Evolutionary conservation across 30 jellyfish, hydroid and myxozoan genomes (phyloP), one percentile per base, ranked within the genome.

Genomic region (Cassiopea andromeda): DNA sequence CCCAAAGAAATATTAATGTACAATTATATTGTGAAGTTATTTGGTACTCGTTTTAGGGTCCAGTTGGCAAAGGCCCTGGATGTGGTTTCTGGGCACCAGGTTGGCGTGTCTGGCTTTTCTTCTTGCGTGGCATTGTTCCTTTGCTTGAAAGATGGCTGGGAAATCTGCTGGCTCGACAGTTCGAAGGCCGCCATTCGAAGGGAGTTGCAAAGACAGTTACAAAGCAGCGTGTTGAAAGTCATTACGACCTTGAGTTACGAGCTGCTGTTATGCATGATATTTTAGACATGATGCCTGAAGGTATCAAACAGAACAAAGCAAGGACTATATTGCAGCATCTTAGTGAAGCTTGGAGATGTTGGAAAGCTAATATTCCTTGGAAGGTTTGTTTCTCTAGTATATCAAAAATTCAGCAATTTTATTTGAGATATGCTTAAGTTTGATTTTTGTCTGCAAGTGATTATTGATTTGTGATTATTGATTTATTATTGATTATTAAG

Each of bases 351-450:
- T 96, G 99, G 99, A 88, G 99, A 75, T 96, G 99, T 90, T 96
- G 99, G 99, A 96, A 96, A 82, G 99, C 99, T 14, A 96, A 96
- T 90, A 96, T 96, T 54, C 99, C 99, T 0, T 96, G 99, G 99
- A 96, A 96, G 98, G 99, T 96, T 15, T 1, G 87, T 49, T 12
- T 27, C 16, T 18, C 17, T 60, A 2, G 0, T 70, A 38, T 43
- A 72, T 3, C 7, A 54, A 3, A 10, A 0, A 54, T 10, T 3
- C 12, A 54, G 64, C 64, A 3, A 3, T 54, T 3, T 3, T 6
- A 3, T 3, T 3, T 54, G 64, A 6, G 12, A 10, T 54, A 3
- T 6, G 64, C 64, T 3, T 54, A 3, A 6, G 12, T 54, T 3
- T 3, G 64, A 54, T 54, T 54, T 54, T 54, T 54, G 7, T 10